Base-by-base conservation (phyloP, 2,797 vertebrate genomes). In the Semotilus atromaculatus region DNA sequence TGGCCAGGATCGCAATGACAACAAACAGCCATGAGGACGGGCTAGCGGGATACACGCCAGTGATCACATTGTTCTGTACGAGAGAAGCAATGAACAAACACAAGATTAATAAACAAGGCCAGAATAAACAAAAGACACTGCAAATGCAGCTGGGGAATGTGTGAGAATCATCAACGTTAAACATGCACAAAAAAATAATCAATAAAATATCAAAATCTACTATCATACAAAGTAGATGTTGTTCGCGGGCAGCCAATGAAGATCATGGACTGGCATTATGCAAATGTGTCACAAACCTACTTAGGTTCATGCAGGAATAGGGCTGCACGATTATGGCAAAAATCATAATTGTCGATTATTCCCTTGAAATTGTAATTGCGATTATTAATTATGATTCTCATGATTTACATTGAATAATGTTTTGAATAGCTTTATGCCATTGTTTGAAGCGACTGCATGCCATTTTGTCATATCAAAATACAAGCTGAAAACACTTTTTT, bases 21-120 rank as follows among this genome's bases (percentile, higher is more conserved):
- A 98, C 97, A 89, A 98, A 97, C 1, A 98, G 93, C 97, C 97
- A 98, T 80, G 97, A 98, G 88, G 96, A 96, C 0, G 96, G 96
- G 85, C 96, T 97, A 2, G 97, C 97, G 0, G 97, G 97, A 88
- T 97, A 96, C 5, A 97, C 96, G 0, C 97, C 96, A 0, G 95
- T 96, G 87, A 96, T 92, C 88, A 98, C 93, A 71, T 94, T 96
- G 81, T 97, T 97, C 97, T 98, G 94, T 86, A 80, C 73, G 58
- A 53, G 84, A 86, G 67, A 51, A 64, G 23, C 19, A 29, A 36
- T 7, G 23, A 3, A 68, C 5, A 34, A 3, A 75, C 38, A 64
- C 8, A 19, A 9, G 2, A 38, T 7, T 1, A 40, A n/a, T 1
- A 36, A 36, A n/a, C 26, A 21, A 53, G 73, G n/a, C 72, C 43